Conservation (phyloP, 2,797 vertebrate species). For the Aldrovandia affinis region DNA sequence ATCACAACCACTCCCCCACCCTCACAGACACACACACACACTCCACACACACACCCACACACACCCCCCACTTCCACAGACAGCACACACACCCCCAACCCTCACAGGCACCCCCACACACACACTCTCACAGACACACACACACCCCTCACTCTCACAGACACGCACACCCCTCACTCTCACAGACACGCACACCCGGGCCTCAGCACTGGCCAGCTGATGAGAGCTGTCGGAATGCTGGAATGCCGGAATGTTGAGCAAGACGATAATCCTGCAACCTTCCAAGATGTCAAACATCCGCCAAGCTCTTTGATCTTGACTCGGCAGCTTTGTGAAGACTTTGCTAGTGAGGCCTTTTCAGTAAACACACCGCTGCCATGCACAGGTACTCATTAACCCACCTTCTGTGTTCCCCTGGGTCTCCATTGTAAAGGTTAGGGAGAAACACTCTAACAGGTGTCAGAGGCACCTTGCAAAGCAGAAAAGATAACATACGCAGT, state of each 20-base stretch:
- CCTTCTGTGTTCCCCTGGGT: background rate
- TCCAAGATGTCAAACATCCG: slow-evolving; percentile 34
- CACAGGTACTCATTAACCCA: slow-evolving; percentile 28
- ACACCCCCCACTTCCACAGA: background rate
- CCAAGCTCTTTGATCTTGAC: slow-evolving; percentile 45
- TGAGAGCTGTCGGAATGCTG: slow-evolving; percentile 48
- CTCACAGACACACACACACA: background rate
- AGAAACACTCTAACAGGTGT: background rate
- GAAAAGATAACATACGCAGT: background rate
- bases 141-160: background rate
- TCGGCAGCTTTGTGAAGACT: slow-evolving; percentile 41
- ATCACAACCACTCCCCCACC: background rate
- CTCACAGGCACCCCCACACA: no score
- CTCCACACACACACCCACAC: background rate
- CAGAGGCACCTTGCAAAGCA: background rate
- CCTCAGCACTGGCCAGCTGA: slow-evolving; percentile 41
- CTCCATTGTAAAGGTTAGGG: background rate
- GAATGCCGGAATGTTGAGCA: slow-evolving; percentile 48
- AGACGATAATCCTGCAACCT: slow-evolving; percentile 36
- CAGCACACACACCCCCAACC: background rate
- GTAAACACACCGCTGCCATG: slow-evolving; percentile 2
- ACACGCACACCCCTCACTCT: background rate
- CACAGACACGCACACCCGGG: background rate
- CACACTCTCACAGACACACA: background rate
- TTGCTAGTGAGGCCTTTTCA: slow-evolving; percentile 15